These are phyloP conservation scores for Romanogobio albipinnatus DNA, from an alignment of 2,113 vertebrate genomes.

Conservation along the genomic window DNA sequence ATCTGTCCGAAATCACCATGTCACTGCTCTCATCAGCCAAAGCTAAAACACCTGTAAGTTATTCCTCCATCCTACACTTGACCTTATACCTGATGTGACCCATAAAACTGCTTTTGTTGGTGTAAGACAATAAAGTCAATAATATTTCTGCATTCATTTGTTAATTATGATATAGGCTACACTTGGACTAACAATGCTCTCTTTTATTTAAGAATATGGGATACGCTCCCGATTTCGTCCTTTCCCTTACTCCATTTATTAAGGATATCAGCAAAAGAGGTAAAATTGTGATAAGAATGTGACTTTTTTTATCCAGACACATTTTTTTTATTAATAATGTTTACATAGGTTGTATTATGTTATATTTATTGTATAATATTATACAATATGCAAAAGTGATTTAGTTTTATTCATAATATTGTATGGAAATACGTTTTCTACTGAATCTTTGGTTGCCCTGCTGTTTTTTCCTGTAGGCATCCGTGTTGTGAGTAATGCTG, in stretches of 20 bases:
- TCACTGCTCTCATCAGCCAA: slow-evolving; percentile 82
- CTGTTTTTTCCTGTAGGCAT: slow-evolving; percentile 72
- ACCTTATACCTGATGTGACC: background rate
- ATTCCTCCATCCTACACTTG: background rate
- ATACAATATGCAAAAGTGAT: background rate
- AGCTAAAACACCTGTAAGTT: slow-evolving; percentile 80
- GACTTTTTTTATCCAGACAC: background rate
- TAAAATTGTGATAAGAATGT: slow-evolving; percentile 57
- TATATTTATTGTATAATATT: background rate
- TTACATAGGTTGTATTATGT: background rate
- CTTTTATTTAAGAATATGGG: slow-evolving; percentile 76
- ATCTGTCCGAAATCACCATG: slow-evolving; percentile 90
- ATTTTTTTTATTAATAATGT: background rate
- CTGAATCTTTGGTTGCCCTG: background rate
- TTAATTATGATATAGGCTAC: background rate
- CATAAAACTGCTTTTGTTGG: background rate
- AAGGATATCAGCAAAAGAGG: slow-evolving; percentile 86
- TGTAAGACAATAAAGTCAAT: background rate
- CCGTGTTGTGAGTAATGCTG: slow-evolving; percentile 84
- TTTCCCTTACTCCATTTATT: slow-evolving; percentile 81
- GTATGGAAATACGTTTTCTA: background rate
- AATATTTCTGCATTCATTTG: background rate
- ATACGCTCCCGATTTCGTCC: slow-evolving; percentile 85
- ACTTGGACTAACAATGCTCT: background rate
- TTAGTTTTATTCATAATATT: background rate